Evolutionary conservation across 2,797 vertebrate genomes (phyloP), one percentile per base, ranked within the genome.

Genomic region (Muscicapa striata): DNA sequence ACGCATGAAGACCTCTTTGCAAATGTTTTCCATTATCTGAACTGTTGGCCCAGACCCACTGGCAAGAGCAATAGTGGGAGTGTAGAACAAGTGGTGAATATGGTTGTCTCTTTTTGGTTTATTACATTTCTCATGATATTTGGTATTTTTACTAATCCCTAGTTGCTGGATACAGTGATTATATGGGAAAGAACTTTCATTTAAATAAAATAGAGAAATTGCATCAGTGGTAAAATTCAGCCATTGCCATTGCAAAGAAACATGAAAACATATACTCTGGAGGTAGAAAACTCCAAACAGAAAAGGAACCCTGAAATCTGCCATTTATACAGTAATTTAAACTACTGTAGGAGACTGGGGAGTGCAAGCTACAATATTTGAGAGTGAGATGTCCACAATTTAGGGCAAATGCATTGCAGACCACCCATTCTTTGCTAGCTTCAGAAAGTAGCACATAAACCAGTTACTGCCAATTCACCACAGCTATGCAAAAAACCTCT

Each of bases 1-100:
- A 84, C 0, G 2, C 85, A 46, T 64, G 61, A 84, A 87, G 72
- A 92, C 54, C 70, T 92, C 58, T 90, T 85, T 75, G 87, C 90
- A 89, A 92, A 94, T 80, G 91, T 94, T 91, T 96, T 92, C 92
- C 84, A 87, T 92, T 92, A 72, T 72, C 87, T 72, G 69, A 89
- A 81, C 58, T 41, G 36, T 55, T 95, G 93, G 82, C 84, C 62
- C 51, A 83, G 68, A 75, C 83, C 64, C 79, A 72, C 75, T 51
- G 63, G 89, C 73, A 72, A 87, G 18, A 87, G 64, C 54, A 77
- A 14, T 6, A 70, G 64, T 80, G 82, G 43, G 68, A 92, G 34
- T 66, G 69, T 66, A 72, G 57, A 87, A 54, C 24, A 75, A 87
- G 43, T 45, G 40, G 51, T 91, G 68, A 89, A 93, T 89, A 87